phyloP scores from a whole-genome alignment of 2,113 vertebrate genomes.

The Malurus alboscapulatus region DNA sequence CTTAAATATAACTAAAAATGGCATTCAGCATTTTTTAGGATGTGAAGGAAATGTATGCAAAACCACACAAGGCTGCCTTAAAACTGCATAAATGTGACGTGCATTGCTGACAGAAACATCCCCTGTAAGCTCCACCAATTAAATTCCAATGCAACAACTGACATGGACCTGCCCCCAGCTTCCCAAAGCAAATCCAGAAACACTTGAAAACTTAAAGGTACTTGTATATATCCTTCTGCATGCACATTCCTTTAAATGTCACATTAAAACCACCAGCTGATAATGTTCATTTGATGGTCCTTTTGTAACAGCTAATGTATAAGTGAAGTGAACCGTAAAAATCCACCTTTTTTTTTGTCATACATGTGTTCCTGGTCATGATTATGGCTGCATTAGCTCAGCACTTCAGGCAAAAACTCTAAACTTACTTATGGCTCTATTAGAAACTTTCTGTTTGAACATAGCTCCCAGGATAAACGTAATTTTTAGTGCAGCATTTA shows the following conservation, averaged over 20 bases:
- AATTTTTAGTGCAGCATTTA: neutral
- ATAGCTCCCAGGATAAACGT: neutral
- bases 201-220: neutral
- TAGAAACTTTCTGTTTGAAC: conserved; percentile 10
- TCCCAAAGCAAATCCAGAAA: neutral
- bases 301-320: neutral
- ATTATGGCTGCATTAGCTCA: neutral
- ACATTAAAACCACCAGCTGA: neutral
- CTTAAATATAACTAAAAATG: neutral
- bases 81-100: neutral
- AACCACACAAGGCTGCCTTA: neutral
- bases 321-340: neutral
- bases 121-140: neutral
- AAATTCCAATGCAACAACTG: neutral
- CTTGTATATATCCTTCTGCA: neutral
- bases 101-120: neutral
- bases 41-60: neutral
- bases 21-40: neutral
- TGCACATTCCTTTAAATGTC: neutral
- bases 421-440: neutral
- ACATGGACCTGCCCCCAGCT: neutral
- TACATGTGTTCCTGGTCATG: neutral
- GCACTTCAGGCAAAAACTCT: neutral
- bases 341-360: neutral
- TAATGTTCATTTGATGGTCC: neutral